Percentiles rank a stretch among this genome's conserved stretches.
These are phyloP conservation scores for Ophion costatus DNA, from an alignment of 2,888 invertebrate species.

Conservation along the genomic window DNA sequence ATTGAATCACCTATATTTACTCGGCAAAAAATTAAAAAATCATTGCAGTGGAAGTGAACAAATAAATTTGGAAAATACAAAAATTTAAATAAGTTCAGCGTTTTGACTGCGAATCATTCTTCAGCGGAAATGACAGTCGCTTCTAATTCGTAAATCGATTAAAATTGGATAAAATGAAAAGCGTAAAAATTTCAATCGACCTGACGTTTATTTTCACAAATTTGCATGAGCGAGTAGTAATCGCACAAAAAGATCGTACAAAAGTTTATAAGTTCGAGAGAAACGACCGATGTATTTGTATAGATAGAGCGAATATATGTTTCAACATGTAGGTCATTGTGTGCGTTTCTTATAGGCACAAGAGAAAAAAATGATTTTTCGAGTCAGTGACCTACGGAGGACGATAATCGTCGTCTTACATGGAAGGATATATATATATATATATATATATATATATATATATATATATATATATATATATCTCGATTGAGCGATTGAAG, in stretches of 20 bases:
- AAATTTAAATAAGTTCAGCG: too few species aligned
- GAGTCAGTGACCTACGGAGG: constrained; percentile 36
- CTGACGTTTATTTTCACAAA: background rate
- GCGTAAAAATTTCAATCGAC: background rate
- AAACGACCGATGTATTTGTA: background rate
- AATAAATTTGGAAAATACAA: too few species aligned
- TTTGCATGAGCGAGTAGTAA: background rate
- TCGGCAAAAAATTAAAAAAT: too few species aligned
- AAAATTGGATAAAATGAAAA: background rate
- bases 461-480: too few species aligned
- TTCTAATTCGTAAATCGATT: too few species aligned
- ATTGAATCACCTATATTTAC: too few species aligned
- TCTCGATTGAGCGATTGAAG: constrained; percentile 2
- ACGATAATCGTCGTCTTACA: background rate
- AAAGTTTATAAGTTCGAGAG: background rate
- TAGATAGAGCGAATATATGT: background rate
- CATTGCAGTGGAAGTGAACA: too few species aligned
- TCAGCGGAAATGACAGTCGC: too few species aligned
- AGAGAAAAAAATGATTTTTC: constrained; percentile 4
- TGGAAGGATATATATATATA: too few species aligned
- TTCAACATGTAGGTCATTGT: constrained; percentile 1
- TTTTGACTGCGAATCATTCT: too few species aligned
- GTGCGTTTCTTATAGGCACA: background rate
- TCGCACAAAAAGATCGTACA: background rate
- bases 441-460: too few species aligned